Conservation (phyloP, 1,140 invertebrate species). For the Aculops lycopersici region DNA sequence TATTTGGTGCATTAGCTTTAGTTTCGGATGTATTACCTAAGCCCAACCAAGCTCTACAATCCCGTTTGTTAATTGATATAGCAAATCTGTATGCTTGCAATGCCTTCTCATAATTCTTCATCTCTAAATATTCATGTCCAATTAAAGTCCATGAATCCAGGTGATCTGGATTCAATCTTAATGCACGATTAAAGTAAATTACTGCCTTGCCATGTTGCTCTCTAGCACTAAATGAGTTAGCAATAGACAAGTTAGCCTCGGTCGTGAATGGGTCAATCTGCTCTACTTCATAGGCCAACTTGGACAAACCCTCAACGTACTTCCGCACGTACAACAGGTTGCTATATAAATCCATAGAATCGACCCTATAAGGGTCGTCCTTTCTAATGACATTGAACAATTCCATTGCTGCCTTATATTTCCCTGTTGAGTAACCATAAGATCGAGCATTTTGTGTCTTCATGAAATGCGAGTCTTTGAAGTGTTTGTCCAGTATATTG, state of each 20-base stretch:
- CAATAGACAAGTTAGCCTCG: constrained; percentile 92
- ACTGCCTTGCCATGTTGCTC: constrained; percentile 90
- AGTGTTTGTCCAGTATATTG: constrained; percentile 32
- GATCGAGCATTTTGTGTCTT: constrained; percentile 59
- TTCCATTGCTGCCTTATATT: constrained; percentile 48
- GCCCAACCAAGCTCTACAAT: constrained; percentile 93
- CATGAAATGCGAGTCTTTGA: constrained; percentile 58
- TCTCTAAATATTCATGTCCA: constrained; percentile 95
- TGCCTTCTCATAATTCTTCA: constrained; percentile 87
- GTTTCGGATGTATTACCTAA: constrained; percentile 92
- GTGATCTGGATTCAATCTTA: constrained; percentile 75
- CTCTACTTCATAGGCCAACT: constrained; percentile 64
- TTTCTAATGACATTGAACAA: constrained; percentile 45
- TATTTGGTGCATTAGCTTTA: constrained; percentile 77
- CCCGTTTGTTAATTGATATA: constrained; percentile 66
- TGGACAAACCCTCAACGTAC: constrained; percentile 45
- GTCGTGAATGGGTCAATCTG: constrained; percentile 83
- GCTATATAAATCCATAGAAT: constrained; percentile 81
- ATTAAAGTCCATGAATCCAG: constrained; percentile 80
- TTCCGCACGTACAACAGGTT: constrained; percentile 67
- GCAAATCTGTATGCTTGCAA: constrained; percentile 87
- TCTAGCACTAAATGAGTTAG: constrained; percentile 87
- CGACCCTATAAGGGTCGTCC: constrained; percentile 59
- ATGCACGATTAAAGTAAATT: constrained; percentile 55
- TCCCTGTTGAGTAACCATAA: no score